These are phyloP conservation scores for Ectemnius continuus DNA, from an alignment of 2,888 invertebrate genomes.

Conservation along the genomic window DNA sequence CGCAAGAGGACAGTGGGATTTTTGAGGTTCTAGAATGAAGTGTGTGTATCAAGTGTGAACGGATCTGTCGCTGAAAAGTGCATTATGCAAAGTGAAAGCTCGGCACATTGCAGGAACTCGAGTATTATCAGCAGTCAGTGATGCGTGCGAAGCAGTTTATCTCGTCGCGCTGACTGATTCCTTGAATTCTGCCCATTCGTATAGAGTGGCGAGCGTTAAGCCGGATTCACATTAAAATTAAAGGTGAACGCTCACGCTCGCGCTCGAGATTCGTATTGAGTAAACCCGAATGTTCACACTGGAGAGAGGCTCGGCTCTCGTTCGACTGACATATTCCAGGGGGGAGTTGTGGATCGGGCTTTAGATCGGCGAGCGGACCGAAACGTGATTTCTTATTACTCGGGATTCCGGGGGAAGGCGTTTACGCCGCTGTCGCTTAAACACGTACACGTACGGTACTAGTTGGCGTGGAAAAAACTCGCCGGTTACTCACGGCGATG, in stretches of 20 bases:
- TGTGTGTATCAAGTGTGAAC: slow-evolving; percentile 6
- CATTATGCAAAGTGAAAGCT: slow-evolving; percentile 60
- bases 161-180: slow-evolving; percentile 32
- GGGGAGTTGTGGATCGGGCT: no score
- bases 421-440: no score
- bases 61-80: slow-evolving; percentile 32
- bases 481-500: slow-evolving; percentile 1
- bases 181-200: neutral
- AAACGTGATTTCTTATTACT: no score
- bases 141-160: slow-evolving; percentile 37
- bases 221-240: no score
- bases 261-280: no score
- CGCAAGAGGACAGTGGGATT: neutral
- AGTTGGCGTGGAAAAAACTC: neutral
- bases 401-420: no score
- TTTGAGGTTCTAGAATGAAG: slow-evolving; percentile 8
- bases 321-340: no score
- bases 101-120: slow-evolving; percentile 37
- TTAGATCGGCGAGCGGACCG: no score
- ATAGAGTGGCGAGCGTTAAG: neutral
- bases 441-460: no score
- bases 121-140: slow-evolving; percentile 30
- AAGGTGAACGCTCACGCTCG: no score
- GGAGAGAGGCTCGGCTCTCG: no score
- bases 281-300: no score